These are phyloP conservation scores for Ameiurus melas DNA, from an alignment of 2,113 vertebrate genomes.

Conservation along the genomic window DNA sequence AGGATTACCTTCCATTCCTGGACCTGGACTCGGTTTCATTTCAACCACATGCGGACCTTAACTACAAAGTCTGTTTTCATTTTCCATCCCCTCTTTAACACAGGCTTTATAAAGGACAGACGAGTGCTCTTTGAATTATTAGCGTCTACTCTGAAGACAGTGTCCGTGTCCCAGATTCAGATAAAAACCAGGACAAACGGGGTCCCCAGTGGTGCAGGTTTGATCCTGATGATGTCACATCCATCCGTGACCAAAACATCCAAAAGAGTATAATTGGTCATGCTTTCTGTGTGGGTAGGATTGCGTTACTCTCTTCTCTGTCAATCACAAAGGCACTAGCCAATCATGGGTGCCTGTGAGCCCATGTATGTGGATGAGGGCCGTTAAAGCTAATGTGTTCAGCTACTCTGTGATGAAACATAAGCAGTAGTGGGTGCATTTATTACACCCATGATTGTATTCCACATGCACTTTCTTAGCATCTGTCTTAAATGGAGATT, in stretches of 20 bases:
- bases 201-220: background rate
- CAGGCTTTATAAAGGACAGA: background rate
- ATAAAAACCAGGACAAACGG: background rate
- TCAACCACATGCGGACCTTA: background rate
- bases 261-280: background rate
- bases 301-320: background rate
- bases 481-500: background rate
- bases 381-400: background rate
- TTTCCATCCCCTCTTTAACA: background rate
- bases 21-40: background rate
- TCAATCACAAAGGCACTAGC: background rate
- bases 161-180: background rate
- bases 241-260: background rate
- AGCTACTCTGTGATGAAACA: background rate
- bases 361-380: background rate
- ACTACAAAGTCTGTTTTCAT: background rate
- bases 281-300: background rate
- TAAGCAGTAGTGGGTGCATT: background rate
- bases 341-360: background rate
- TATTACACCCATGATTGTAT: background rate
- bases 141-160: background rate
- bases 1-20: background rate
- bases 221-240: background rate
- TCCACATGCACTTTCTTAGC: background rate
- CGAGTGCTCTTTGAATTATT: background rate